These are phyloP conservation scores for Neodon shergylaensis DNA, from an alignment of 2,113 vertebrate species.

Conservation along the genomic window DNA sequence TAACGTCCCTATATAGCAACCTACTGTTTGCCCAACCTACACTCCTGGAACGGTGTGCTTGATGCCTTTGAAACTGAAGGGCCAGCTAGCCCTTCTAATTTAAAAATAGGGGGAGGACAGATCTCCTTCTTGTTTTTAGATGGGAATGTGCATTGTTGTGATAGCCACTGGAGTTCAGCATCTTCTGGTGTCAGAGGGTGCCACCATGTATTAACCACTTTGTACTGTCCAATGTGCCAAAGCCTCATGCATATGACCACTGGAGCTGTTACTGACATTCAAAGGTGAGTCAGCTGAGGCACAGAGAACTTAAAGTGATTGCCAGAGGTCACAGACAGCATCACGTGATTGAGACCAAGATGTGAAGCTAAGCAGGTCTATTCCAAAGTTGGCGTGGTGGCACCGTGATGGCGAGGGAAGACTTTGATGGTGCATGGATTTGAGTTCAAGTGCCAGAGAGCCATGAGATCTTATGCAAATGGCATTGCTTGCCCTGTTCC, in stretches of 20 bases:
- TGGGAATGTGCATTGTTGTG: background rate
- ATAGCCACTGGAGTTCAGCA: background rate
- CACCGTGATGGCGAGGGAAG: background rate
- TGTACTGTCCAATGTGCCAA: background rate
- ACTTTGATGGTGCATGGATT: background rate
- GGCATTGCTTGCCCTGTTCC: background rate
- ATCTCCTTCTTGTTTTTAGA: background rate
- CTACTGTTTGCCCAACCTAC: background rate
- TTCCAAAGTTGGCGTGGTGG: background rate
- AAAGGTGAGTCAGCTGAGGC: conserved; percentile 32
- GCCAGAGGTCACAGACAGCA: background rate
- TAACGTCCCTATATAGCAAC: background rate
- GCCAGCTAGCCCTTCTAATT: background rate
- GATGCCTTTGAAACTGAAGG: background rate
- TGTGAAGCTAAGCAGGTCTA: background rate
- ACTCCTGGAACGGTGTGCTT: background rate
- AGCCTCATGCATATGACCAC: background rate
- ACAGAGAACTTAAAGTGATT: background rate
- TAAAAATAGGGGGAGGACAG: background rate
- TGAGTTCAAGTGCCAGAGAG: background rate
- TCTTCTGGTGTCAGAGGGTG: background rate
- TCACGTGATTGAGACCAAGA: background rate
- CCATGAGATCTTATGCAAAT: background rate
- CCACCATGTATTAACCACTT: background rate
- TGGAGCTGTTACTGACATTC: background rate